Evolutionary conservation across 1,140 invertebrate species (phyloP), one percentile per base, ranked within the genome.

Genomic region (Condylostylus longicornis): DNA sequence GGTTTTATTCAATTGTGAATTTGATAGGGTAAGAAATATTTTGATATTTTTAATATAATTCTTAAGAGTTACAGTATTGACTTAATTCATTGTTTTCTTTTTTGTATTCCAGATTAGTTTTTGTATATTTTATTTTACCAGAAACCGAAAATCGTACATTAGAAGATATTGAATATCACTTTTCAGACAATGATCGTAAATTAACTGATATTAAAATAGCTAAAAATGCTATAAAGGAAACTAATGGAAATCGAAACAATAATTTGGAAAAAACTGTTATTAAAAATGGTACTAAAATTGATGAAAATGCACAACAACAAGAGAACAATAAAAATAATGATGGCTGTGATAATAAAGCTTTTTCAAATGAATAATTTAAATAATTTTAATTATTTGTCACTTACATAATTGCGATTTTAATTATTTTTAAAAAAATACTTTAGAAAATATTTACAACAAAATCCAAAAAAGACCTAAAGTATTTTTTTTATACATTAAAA

Each of bases 71-170:
- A n/a, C n/a, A n/a, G n/a, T n/a, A 21, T 15, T 28, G 7, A 17
- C 18, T 30, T 30, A n/a, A 4, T 37, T 21, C 3, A 18, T 20
- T 38, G 13, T 25, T n/a, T 25, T 25, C 7, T 25, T 25, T 25
- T 25, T n/a, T 8, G 27, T 33, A 14, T 33, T 17, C 18, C 10
- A 34, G 38, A 10, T 53, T 72, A 10, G 47, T 70, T 3, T 48
- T 78, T 35, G 55, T 82, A 10, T 72, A 71, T 41, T 65, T 74
- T 28, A 71, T 72, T 39, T 52, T 88, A n/a, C 82, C 84, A 2
- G 82, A 88, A 60, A 88, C 82, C 0, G 82, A 81, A 60, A 77
- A 80, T 3, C 77, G 72, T 43, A 70, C 69, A 3, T 62, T 87
- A 32, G 69, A 79, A 52, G 79, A 87, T 53, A 82, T 87, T 23